Percentiles rank a stretch among this genome's conserved stretches.
Conservation (phyloP, 2,797 vertebrate genomes). For the Alca torda region DNA sequence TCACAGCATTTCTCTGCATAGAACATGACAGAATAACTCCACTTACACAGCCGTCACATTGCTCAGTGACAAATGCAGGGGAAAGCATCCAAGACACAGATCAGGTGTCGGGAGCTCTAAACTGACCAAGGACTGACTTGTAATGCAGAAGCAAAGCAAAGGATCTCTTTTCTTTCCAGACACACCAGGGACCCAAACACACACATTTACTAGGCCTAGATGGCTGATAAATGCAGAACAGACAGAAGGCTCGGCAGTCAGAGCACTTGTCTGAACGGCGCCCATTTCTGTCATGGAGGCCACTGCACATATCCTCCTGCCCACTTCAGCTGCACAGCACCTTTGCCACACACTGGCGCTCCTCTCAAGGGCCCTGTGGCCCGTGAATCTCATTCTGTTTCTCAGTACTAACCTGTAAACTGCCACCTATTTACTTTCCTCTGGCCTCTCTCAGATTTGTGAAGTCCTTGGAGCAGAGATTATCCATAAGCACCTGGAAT, state of each 20-base stretch:
- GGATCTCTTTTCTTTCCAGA: background rate
- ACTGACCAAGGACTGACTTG: background rate
- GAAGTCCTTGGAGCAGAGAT: background rate
- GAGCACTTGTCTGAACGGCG: background rate
- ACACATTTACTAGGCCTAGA: background rate
- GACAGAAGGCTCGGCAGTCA: background rate
- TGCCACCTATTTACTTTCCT: background rate
- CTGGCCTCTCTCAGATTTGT: background rate
- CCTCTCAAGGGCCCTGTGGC: background rate
- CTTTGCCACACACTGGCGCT: background rate
- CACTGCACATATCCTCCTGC: background rate
- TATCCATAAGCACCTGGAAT: background rate
- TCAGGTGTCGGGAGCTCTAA: background rate
- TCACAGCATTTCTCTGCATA: background rate
- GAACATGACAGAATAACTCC: background rate
- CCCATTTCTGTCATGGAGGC: background rate
- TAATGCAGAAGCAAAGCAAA: constrained; percentile 1
- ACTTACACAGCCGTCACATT: background rate
- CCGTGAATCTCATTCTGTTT: background rate
- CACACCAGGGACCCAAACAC: background rate
- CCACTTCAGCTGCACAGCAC: background rate
- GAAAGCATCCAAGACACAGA: background rate
- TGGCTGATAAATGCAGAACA: background rate
- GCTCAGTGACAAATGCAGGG: background rate
- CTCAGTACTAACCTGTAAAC: background rate